These are phyloP conservation scores for Alligator sinensis DNA, from an alignment of 2,113 vertebrate species.

Conservation along the genomic window DNA sequence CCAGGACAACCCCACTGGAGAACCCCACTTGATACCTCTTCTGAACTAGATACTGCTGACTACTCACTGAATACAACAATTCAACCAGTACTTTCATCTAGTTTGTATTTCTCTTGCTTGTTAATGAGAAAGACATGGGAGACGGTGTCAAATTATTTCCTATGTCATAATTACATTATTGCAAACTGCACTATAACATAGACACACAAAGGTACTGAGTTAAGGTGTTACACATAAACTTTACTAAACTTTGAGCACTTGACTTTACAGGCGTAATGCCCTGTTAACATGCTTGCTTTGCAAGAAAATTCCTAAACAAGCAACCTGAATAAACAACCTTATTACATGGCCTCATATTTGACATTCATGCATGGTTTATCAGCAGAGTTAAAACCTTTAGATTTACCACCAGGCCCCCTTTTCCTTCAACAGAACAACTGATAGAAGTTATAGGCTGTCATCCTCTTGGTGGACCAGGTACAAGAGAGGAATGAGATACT, in stretches of 20 bases:
- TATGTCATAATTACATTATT: background rate
- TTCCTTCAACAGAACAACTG: background rate
- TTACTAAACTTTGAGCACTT: background rate
- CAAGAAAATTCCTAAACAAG: background rate
- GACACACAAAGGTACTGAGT: background rate
- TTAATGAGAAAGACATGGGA: too few relatives aligned
- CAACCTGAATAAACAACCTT: background rate
- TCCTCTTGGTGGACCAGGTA: background rate
- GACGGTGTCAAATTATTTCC: too few relatives aligned
- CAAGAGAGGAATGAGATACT: background rate
- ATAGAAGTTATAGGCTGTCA: background rate
- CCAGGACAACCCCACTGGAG: too few relatives aligned
- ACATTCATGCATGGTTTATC: background rate
- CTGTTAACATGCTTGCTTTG: background rate
- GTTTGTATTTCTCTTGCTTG: too few relatives aligned
- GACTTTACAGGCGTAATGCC: background rate
- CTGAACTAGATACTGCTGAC: too few relatives aligned
- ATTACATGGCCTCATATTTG: fast-evolving
- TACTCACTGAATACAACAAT: too few relatives aligned
- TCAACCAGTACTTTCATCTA: too few relatives aligned
- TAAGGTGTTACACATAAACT: background rate
- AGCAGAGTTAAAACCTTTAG: background rate
- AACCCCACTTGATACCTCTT: too few relatives aligned
- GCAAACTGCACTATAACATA: background rate
- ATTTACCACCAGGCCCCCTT: background rate